Evolutionary conservation across 1,140 invertebrate genomes (phyloP).

Genomic region (Drosophila yakuba): DNA sequence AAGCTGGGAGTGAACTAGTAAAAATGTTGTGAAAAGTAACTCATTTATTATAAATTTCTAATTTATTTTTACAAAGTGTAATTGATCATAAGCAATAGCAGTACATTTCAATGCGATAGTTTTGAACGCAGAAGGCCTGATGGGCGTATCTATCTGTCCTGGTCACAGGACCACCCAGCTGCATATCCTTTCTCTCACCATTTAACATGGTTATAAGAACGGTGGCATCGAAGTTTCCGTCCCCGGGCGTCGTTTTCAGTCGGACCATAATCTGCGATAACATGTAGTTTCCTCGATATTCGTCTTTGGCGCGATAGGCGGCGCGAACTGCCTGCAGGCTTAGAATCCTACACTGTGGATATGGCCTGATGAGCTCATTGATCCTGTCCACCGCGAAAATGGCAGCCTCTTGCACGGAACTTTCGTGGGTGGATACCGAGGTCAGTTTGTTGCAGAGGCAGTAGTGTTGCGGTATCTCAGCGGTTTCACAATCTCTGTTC

Average conservation of each 20-base stretch:
- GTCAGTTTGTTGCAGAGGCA: constrained; percentile 36
- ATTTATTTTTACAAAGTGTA: no score
- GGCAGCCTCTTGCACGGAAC: constrained; percentile 19
- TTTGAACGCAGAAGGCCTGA: constrained; percentile 37
- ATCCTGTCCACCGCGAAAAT: constrained; percentile 29
- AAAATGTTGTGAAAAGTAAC: background rate
- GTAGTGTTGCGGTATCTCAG: constrained; percentile 71
- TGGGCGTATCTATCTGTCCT: constrained; percentile 43
- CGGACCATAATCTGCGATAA: constrained; percentile 25
- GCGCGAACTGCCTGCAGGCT: constrained; percentile 41
- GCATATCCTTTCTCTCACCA: constrained; percentile 1
- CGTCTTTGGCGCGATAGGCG: constrained; percentile 85
- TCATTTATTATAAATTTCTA: no score
- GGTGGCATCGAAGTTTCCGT: constrained; percentile 42
- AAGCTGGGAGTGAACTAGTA: background rate
- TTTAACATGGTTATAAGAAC: background rate
- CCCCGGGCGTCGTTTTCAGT: constrained; percentile 23
- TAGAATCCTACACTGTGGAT: constrained; percentile 24
- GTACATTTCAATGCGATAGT: constrained; percentile 51
- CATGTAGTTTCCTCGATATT: background rate
- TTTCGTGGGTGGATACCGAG: background rate
- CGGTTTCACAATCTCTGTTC: constrained; percentile 89
- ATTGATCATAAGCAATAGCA: no score
- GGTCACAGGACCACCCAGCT: constrained; percentile 21
- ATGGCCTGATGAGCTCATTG: constrained; percentile 21